Base-by-base conservation (phyloP, 1,140 invertebrate genomes). In the Chironomus tepperi region DNA sequence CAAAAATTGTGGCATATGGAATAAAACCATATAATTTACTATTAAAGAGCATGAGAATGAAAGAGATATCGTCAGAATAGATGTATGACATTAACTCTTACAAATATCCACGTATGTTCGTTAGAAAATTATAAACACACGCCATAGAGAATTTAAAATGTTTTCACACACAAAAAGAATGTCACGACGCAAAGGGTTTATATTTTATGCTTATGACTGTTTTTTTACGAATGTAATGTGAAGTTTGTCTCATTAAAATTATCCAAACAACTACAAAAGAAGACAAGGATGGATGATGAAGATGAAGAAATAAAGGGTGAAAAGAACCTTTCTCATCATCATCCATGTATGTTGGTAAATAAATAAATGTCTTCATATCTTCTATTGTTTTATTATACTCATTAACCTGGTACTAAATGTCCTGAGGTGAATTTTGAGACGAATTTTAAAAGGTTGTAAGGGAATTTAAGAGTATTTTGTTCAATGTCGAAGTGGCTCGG, bases 211-310 rank as follows among this genome's bases (percentile, higher is more conserved):
- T 34, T 34, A 34, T 34, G 24, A 34, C 1, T 34, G 24, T 34
- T 57, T 57, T 15, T 12, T 0, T 57, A 57, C 3, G n/a, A n/a
- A n/a, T 57, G 12, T 12, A 12, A n/a, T 57, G 47, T 57, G 47
- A 57, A n/a, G 47, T 57, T 57, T 57, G 12, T n/a, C 47, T 57
- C 47, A 57, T 57, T 57, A 57, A 57, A 57, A 57, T 57, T 57
- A 57, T 57, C 12, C 7, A 57, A n/a, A 57, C 12, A 57, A 34
- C 24, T 34, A 34, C 24, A 34, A 34, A 34, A 34, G n/a, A n/a
- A n/a, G 24, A 34, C 24, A 34, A 34, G 24, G 24, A 34, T 34
- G 24, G 24, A 34, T 34, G 24, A 34, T 5, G 24, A 34, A 34
- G 24, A 34, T 34, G 24, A 57, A 57, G 47, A 57, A 12, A 57